phyloP scores from a whole-genome alignment of 2,113 vertebrate genomes.

The Pogona vitticeps region DNA sequence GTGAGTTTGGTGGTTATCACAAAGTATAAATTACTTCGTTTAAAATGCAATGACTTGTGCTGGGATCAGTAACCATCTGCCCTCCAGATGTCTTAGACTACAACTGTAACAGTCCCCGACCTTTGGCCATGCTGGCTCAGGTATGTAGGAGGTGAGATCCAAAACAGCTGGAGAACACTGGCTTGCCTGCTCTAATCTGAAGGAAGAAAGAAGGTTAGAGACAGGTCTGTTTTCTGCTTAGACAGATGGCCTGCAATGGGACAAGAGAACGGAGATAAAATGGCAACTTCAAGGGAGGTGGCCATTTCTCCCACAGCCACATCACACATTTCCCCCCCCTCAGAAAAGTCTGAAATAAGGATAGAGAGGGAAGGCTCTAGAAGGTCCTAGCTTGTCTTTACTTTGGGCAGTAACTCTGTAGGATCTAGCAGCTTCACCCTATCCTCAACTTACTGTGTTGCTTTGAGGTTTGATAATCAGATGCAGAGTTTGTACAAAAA shows the following conservation, averaged over 20 bases:
- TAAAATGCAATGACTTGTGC: background rate
- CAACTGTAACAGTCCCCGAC: too few species aligned
- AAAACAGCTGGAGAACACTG: too few species aligned
- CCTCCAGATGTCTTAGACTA: too few species aligned
- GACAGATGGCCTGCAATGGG: background rate
- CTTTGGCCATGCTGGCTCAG: too few species aligned
- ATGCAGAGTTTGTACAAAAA: slow-evolving; percentile 23
- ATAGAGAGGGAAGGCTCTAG: background rate
- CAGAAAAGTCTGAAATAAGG: background rate
- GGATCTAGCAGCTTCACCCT: slow-evolving; percentile 19
- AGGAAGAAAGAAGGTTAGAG: background rate
- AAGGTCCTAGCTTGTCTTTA: background rate
- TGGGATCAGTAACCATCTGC: too few species aligned
- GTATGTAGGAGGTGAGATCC: too few species aligned
- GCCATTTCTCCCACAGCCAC: background rate
- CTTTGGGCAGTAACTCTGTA: slow-evolving; percentile 14
- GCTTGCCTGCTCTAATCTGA: background rate
- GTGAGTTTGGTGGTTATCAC: background rate
- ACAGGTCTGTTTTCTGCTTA: background rate
- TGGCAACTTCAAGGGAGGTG: background rate
- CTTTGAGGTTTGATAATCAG: background rate
- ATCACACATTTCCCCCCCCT: background rate
- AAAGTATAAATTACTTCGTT: background rate
- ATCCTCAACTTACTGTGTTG: background rate
- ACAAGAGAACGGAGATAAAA: background rate